Conservation (phyloP, 2,797 vertebrate species). For the Linurgus olivaceus region DNA sequence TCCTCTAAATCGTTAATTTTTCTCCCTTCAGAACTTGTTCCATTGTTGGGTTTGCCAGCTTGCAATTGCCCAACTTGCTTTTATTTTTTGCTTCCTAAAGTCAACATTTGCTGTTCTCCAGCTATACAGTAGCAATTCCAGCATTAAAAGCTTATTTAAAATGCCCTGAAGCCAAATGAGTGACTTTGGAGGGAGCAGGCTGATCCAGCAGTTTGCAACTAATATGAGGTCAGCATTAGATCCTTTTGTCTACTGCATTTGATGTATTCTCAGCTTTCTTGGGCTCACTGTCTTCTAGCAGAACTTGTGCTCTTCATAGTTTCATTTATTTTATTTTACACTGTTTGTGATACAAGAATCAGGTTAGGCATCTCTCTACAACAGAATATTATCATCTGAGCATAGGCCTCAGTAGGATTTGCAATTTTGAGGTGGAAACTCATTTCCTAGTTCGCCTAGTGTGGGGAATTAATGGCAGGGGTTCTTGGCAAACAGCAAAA, state of each 20-base stretch:
- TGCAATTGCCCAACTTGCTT: neutral
- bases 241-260: neutral
- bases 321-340: neutral
- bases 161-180: conserved; percentile 1
- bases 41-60: neutral
- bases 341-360: neutral
- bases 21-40: neutral
- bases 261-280: neutral
- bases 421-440: neutral
- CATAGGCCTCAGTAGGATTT: neutral
- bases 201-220: conserved; percentile 20
- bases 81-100: neutral
- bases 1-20: neutral
- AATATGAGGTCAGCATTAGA: neutral
- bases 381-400: neutral
- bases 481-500: neutral
- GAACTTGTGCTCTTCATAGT: neutral
- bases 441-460: neutral
- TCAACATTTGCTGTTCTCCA: neutral
- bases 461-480: neutral
- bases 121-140: neutral
- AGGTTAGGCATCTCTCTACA: neutral
- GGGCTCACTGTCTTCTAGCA: neutral
- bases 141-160: conserved; percentile 30
- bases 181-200: conserved; percentile 1